Base-by-base conservation (phyloP, 2,113 vertebrate genomes). In the Eurystomus gularis region DNA sequence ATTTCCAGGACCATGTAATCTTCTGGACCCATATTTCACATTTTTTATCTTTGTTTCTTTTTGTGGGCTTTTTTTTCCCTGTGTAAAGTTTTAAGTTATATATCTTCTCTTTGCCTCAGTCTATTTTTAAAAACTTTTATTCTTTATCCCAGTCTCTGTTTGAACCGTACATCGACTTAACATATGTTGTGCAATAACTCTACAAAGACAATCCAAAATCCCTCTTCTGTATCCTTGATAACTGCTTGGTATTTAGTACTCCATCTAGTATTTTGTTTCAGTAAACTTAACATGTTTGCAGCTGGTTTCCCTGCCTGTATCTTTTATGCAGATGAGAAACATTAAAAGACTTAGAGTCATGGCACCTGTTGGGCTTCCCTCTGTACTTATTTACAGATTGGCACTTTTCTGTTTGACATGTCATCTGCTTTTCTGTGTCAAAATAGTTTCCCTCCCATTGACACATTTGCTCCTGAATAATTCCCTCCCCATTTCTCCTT, bases 211-310 rank as follows among this genome's bases (percentile, higher is more conserved):
- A 89, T 61, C 65, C n/a, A 79, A 52, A 83, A 31, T 46, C n/a
- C n/a, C 44, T 73, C 24, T 70, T 86, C n/a, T 57, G 13, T 86
- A 81, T 75, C 46, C 66, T 78, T 10, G 35, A 91, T 85, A 90
- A 92, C 52, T 92, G 85, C 31, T 64, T 94, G 92, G 51, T 49
- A 88, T 88, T 93, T 80, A 80, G 33, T 83, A 51, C 35, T 92
- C 62, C 44, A 35, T 85, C 82, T 55, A 5, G 17, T 72, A 93
- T 88, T 86, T 19, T 55, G 29, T 87, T 88, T 84, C 58, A 85
- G 77, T 81, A 93, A 90, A 94, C 31, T 48, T 85, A 91, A 85
- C n/a, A 46, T 82, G 90, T 90, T 85, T 96, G 26, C 81, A 96
- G 72, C 69, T 96, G 77, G 49, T 81, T 84, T 97, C 29, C 14